phyloP scores from a whole-genome alignment of 1,140 invertebrate species.

The Drosophila sp. region DNA sequence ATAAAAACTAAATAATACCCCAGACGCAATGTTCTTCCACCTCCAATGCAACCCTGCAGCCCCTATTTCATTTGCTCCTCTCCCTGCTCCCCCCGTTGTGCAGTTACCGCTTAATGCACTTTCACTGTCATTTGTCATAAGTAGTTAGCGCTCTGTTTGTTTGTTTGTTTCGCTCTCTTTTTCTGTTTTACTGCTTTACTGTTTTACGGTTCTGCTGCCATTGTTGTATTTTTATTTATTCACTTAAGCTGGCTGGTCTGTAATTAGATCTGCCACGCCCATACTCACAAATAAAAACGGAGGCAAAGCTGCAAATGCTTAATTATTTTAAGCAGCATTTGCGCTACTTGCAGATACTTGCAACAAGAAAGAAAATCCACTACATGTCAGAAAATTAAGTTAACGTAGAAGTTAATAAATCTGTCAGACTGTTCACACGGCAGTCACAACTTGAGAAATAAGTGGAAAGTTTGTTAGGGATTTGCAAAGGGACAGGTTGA shows the following conservation, averaged over 20 bases:
- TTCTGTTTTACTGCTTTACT: constrained; percentile 29
- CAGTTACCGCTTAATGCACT: constrained; percentile 68
- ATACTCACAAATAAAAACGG: not conserved
- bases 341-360: no score
- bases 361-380: no score
- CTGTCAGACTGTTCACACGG: no score
- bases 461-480: no score
- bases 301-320: not conserved
- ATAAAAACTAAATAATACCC: constrained; percentile 54
- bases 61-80: constrained; percentile 41
- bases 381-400: no score
- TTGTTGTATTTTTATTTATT: constrained; percentile 55
- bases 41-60: constrained; percentile 9
- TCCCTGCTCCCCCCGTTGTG: not conserved
- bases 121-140: constrained; percentile 76
- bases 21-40: constrained; percentile 30
- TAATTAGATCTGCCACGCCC: constrained; percentile 69
- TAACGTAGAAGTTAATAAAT: no score
- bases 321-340: not conserved
- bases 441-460: no score
- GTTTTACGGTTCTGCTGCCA: no score
- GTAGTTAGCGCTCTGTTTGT: constrained; percentile 68
- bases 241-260: constrained; percentile 58
- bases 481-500: no score
- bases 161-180: constrained; percentile 27